Conservation (phyloP, 2,797 vertebrate species). For the Gadopsis bispinosus region DNA sequence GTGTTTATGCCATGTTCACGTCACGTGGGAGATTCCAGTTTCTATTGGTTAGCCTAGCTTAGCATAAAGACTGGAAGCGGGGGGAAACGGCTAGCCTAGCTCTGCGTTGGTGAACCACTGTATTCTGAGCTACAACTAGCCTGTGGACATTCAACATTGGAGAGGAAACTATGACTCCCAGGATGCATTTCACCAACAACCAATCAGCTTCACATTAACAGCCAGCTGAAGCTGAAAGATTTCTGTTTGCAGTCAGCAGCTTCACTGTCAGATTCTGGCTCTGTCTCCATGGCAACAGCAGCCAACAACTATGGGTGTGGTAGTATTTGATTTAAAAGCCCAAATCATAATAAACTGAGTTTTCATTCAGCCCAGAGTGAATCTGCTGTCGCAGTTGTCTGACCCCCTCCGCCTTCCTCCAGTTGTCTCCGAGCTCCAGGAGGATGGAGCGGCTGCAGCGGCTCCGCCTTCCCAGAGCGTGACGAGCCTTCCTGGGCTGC, state of each 20-base stretch:
- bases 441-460: slow-evolving; percentile 65
- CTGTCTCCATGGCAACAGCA: slow-evolving; percentile 6
- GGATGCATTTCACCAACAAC: neutral
- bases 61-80: too few relatives aligned
- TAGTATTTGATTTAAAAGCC: neutral
- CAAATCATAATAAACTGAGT: too few relatives aligned
- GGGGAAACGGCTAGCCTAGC: too few relatives aligned
- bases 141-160: too few relatives aligned
- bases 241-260: too few relatives aligned
- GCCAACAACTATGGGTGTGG: slow-evolving; percentile 17
- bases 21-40: too few relatives aligned
- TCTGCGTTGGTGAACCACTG: too few relatives aligned
- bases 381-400: slow-evolving; percentile 41
- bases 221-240: neutral
- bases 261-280: neutral
- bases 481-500: slow-evolving; percentile 45
- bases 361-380: neutral
- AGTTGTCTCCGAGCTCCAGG: slow-evolving; percentile 48
- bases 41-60: too few relatives aligned
- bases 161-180: neutral
- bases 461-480: slow-evolving; percentile 41
- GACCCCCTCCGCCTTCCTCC: too few relatives aligned
- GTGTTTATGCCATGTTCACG: too few relatives aligned
- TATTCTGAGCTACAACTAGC: too few relatives aligned
- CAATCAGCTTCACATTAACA: neutral